Evolutionary conservation across 2,888 invertebrate genomes (phyloP), one percentile per base, ranked within the genome.

Genomic region (Eristalinus aeneus): DNA sequence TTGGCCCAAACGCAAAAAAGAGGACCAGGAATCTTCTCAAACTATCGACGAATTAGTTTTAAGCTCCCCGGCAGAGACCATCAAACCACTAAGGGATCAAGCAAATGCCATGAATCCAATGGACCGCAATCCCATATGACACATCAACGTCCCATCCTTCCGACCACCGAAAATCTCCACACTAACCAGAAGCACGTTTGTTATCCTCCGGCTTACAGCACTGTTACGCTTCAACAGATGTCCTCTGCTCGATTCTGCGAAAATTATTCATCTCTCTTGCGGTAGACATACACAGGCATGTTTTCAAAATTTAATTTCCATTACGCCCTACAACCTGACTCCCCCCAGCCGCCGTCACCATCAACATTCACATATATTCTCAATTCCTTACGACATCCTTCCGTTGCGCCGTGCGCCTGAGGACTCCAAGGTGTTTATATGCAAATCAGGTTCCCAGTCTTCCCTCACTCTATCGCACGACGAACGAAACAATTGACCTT

Each of bases 251-350:
- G 23, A 56, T n/a, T 27, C 27, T 27, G 12, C 3, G 39, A 39
- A 76, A 85, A 68, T 71, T 79, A 79, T 75, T 69, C 60, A 74
- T 68, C 56, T 10, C 53, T 16, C 16, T 39, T 58, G 46, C 3
- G 56, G 67, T n/a, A 63, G 39, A 64, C 60, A 65, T 65, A 78
- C 39, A 76, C 65, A 73, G 39, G 32, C 63, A 73, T 64, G 68
- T 54, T 64, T 77, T 77, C 34, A 54, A 69, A 81, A 85, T 85
- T 81, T 85, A 77, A 85, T 81, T 77, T 76, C 85, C 72, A 81
- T 85, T 81, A 81, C 54, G 27, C 54, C n/a, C 31, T 58, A 68
- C 58, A 11, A 12, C 39, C 80, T 71, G n/a, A n/a, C n/a, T n/a
- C 80, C 22, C 16, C 4, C 10, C 12, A 8, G 6, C 0, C 12